These are phyloP conservation scores for Conopomorpha cramerella DNA, from an alignment of 1,140 invertebrate species.

Conservation along the genomic window DNA sequence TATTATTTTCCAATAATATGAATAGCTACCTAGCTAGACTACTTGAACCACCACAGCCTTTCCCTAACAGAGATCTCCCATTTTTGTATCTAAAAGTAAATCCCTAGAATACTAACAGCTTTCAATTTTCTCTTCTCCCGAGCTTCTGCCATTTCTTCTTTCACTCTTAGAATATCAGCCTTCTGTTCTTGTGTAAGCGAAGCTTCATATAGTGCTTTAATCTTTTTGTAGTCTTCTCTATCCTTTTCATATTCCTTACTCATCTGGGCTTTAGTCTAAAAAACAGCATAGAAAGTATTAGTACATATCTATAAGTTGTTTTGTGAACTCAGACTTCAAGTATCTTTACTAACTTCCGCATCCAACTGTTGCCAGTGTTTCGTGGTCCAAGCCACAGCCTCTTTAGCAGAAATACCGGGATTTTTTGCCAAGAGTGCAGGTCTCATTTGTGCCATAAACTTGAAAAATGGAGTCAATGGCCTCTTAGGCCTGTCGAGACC, in stretches of 20 bases:
- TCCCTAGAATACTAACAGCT: slow-evolving; percentile 50
- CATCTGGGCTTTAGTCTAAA: slow-evolving; percentile 49
- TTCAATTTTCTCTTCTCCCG: slow-evolving; percentile 39
- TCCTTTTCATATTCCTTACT: slow-evolving; percentile 50
- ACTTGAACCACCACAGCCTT: no score
- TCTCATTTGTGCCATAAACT: slow-evolving; percentile 41
- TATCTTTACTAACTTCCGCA: slow-evolving; percentile 23
- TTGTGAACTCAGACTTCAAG: no score
- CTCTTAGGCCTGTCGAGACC: slow-evolving; percentile 58
- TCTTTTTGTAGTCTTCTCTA: slow-evolving; percentile 44
- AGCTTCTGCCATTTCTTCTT: slow-evolving; percentile 33
- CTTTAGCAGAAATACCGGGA: slow-evolving; percentile 30
- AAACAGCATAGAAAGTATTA: no score
- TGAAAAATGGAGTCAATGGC: slow-evolving; percentile 52
- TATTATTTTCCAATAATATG: no score
- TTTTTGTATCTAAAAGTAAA: no score
- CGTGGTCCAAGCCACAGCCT: slow-evolving; percentile 46
- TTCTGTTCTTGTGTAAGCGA: slow-evolving; percentile 56
- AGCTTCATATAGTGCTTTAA: slow-evolving; percentile 47
- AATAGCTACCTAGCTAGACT: no score
- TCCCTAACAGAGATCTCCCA: no score
- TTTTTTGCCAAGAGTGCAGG: slow-evolving; percentile 43
- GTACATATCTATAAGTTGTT: no score
- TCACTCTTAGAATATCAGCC: slow-evolving; percentile 41
- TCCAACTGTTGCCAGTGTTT: slow-evolving; percentile 55